Conservation (phyloP, 2,113 vertebrate species). For the Oncorhynchus gorbuscha region DNA sequence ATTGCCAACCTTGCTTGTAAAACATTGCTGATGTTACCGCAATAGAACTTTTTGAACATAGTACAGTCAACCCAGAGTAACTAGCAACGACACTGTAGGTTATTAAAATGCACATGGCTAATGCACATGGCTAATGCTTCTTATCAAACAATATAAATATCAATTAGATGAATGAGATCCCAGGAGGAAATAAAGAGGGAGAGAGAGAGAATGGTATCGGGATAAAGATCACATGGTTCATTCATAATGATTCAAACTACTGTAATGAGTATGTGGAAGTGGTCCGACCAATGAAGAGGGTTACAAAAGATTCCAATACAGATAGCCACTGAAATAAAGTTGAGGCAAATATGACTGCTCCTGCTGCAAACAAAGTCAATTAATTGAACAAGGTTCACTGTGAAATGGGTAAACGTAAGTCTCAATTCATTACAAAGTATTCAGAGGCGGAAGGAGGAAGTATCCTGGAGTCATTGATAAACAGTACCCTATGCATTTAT, state of each 20-base stretch:
- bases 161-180: conserved; percentile 14
- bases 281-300: neutral
- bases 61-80: too few species aligned
- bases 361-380: too few species aligned
- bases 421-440: too few species aligned
- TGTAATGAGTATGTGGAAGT: neutral
- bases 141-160: neutral
- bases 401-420: too few species aligned
- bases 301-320: conserved; percentile 18
- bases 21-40: too few species aligned
- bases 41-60: too few species aligned
- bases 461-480: neutral
- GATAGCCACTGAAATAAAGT: conserved; percentile 28
- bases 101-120: too few species aligned
- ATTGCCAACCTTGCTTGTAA: too few species aligned
- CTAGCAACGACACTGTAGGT: too few species aligned
- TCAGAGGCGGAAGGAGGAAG: neutral
- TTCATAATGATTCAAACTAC: conserved; percentile 39
- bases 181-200: neutral
- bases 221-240: conserved; percentile 31
- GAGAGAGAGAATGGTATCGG: neutral
- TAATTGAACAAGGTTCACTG: too few species aligned
- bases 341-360: neutral
- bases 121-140: neutral
- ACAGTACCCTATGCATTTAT: neutral